phyloP scores from a whole-genome alignment of 2,888 invertebrate species.

The Apodemia mormo region DNA sequence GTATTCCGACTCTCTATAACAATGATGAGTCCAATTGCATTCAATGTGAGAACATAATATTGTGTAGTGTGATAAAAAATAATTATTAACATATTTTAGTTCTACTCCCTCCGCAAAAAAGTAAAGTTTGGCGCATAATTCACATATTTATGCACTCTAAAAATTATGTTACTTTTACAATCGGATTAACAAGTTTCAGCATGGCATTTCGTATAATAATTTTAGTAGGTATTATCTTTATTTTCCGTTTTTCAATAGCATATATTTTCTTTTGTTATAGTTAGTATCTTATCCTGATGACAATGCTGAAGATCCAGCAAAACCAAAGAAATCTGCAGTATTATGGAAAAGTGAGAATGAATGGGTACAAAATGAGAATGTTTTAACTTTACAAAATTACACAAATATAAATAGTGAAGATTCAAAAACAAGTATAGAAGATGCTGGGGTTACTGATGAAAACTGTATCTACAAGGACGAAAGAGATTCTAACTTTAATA shows the following conservation, averaged over 20 bases:
- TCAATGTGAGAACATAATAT: no score
- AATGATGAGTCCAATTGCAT: no score
- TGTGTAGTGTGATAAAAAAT: no score
- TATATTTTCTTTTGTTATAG: constrained; percentile 42
- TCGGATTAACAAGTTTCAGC: no score
- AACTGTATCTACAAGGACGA: constrained; percentile 75
- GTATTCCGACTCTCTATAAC: no score
- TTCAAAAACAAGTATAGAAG: constrained; percentile 73
- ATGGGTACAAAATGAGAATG: constrained; percentile 66
- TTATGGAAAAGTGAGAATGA: constrained; percentile 70
- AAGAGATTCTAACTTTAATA: constrained; percentile 73
- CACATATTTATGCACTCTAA: no score
- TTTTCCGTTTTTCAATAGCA: neutral
- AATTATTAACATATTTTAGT: no score
- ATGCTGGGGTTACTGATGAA: constrained; percentile 72
- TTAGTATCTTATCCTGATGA: constrained; percentile 75
- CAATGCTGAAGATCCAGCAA: constrained; percentile 68
- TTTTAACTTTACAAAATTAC: constrained; percentile 65
- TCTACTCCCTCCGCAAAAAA: no score
- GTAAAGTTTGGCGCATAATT: no score
- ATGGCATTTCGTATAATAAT: no score
- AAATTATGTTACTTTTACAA: no score
- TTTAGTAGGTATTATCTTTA: no score
- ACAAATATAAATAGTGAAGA: constrained; percentile 68
- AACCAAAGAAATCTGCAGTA: constrained; percentile 72